Conservation (phyloP, 2,888 invertebrate species). For the Melanchra persicariae region DNA sequence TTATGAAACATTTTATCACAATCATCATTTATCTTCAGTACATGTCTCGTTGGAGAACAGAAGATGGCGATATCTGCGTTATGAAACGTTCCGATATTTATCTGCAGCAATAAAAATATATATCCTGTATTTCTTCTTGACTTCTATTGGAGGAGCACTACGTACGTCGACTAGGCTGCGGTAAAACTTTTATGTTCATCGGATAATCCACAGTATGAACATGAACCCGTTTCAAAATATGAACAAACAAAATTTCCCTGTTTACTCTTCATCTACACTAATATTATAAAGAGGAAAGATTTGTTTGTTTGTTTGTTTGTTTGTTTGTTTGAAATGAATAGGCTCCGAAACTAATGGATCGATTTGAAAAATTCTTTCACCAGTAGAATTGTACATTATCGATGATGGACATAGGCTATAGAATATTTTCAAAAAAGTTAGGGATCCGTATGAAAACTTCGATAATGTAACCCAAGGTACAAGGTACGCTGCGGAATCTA, state of each 20-base stretch:
- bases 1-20: conserved; percentile 61
- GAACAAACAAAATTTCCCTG: conserved; percentile 27
- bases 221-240: background rate
- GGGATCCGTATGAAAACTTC: too few relatives aligned
- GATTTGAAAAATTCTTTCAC: too few relatives aligned
- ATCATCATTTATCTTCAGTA: conserved; percentile 62
- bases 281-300: too few relatives aligned
- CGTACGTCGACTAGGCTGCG: background rate
- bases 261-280: conserved; percentile 22
- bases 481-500: too few relatives aligned
- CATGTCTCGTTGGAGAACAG: conserved; percentile 47
- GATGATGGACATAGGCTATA: too few relatives aligned
- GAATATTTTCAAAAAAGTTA: too few relatives aligned
- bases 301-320: too few relatives aligned
- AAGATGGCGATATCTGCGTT: conserved; percentile 38
- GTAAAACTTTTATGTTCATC: conserved; percentile 4
- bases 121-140: conserved; percentile 8
- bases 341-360: too few relatives aligned
- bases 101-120: conserved; percentile 42
- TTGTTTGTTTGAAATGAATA: too few relatives aligned
- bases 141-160: background rate
- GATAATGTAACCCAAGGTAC: too few relatives aligned
- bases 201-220: conserved; percentile 14
- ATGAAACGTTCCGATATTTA: conserved; percentile 41
- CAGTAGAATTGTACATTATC: too few relatives aligned